Percentiles rank a stretch among this genome's conserved stretches.
phyloP scores from a whole-genome alignment of 2,888 invertebrate species.

The Noctua comes region DNA sequence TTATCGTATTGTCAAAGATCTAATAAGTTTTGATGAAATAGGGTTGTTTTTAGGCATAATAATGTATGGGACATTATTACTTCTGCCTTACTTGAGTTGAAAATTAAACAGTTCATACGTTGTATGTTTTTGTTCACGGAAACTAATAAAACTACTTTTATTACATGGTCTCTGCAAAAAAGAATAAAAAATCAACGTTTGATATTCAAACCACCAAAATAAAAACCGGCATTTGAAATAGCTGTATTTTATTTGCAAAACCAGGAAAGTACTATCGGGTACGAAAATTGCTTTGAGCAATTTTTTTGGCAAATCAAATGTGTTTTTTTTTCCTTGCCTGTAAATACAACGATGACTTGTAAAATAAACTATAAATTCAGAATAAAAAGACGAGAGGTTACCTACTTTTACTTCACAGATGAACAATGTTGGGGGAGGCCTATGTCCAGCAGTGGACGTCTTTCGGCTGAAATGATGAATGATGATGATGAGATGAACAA shows the following conservation, averaged over 20 bases:
- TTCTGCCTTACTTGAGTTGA: not conserved
- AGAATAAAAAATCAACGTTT: constrained; percentile 12
- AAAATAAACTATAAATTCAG: not conserved
- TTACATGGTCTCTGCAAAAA: constrained; percentile 11
- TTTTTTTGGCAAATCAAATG: not conserved
- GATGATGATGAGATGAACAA: too few relatives aligned
- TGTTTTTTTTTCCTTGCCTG: not conserved
- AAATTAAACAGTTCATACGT: constrained; percentile 13
- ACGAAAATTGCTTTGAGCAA: not conserved
- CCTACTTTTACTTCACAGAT: not conserved
- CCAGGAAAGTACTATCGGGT: too few relatives aligned
- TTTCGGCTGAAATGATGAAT: too few relatives aligned
- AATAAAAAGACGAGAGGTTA: not conserved
- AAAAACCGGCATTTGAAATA: constrained; percentile 16
- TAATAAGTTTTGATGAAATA: not conserved
- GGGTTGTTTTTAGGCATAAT: too few relatives aligned
- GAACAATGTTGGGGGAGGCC: too few relatives aligned
- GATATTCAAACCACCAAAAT: constrained; percentile 13
- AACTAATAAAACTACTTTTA: constrained; percentile 29
- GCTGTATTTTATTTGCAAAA: constrained; percentile 25
- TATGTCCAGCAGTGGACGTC: too few relatives aligned
- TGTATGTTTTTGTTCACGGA: constrained; percentile 3
- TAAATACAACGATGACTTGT: not conserved
- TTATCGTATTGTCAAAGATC: not conserved
- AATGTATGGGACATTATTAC: too few relatives aligned